Base-by-base conservation (phyloP, 1,140 invertebrate species). In the Zelostemma sp. region DNA sequence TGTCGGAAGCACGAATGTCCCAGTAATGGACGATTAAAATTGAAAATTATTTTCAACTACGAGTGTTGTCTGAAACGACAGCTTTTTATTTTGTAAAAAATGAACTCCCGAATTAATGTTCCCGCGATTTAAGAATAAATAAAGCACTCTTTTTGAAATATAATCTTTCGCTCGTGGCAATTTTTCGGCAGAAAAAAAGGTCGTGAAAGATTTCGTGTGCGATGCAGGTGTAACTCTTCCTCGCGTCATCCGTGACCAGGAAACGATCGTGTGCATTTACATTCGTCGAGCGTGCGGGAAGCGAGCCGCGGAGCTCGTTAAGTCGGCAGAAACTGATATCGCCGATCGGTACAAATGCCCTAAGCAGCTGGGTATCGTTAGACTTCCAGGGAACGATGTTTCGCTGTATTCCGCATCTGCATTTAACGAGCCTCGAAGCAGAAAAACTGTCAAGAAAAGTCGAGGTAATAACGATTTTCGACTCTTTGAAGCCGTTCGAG, bases 221-320 rank as follows among this genome's bases (percentile, higher is more conserved):
- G 48, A 43, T 49, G 48, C 17, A 51, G 58, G 35, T 38, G 9
- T 11, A 11, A 38, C 9, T 38, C 35, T 38, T 38, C 11, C 33
- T 15, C 31, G 18, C 41, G 45, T 45, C 41, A 54, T 53, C 49
- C 28, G 46, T 63, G 53, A 58, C 49, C 54, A 43, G 25, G 41
- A 46, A 47, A 56, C 28, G 41, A 46, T 12, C 54, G 40, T 31
- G 21, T 18, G 40, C 50, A 38, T 33, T 43, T 55, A 55, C 28
- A 40, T 55, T 55, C 40, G n/a, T 43, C 41, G 54, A 18, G 31
- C 54, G 54, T 45, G 45, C 41, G 54, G 6, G 45, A 19, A 19
- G 35, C 47, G 35, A 58, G 25, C 31, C 49, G 38, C 41, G 49
- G 43, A 57, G 50, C 56, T 66, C 55, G 55, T 66, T 59, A 59